Conservation (phyloP, 2,888 invertebrate genomes). For the Lordiphosa andalusiaca region DNA sequence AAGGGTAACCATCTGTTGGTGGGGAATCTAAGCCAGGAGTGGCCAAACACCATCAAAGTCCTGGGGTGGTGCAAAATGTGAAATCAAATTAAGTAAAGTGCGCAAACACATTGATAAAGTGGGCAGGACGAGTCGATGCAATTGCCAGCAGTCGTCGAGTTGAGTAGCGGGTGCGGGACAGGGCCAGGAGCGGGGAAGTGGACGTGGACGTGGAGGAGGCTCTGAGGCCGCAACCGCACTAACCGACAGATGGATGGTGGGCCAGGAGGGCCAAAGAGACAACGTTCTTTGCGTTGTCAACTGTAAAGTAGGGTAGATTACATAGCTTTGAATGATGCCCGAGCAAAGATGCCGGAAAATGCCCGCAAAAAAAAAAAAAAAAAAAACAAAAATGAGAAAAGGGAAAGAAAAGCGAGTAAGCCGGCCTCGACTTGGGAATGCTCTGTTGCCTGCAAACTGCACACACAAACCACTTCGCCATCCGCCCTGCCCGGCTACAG, state of each 20-base stretch:
- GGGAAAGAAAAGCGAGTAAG: background rate
- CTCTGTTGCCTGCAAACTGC: conserved; percentile 3
- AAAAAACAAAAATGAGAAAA: background rate
- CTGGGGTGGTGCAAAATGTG: conserved; percentile 34
- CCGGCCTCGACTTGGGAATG: background rate
- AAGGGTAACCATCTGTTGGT: background rate
- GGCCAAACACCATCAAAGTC: conserved; percentile 33
- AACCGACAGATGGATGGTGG: conserved; percentile 41
- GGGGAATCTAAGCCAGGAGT: conserved; percentile 3
- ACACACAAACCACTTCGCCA: background rate
- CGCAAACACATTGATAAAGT: conserved; percentile 58
- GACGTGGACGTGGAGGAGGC: background rate
- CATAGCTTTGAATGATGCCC: conserved; percentile 54
- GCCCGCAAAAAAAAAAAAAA: conserved; percentile 9
- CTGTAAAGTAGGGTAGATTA: conserved; percentile 70
- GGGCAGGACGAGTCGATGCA: conserved; percentile 3
- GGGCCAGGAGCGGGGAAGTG: background rate
- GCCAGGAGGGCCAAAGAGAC: background rate
- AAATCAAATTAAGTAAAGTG: conserved; percentile 72
- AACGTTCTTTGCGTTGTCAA: conserved; percentile 54
- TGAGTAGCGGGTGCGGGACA: background rate
- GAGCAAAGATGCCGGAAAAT: conserved; percentile 36
- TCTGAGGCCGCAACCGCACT: conserved; percentile 36
- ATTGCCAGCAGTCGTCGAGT: conserved; percentile 7
- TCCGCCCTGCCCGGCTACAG: conserved; percentile 2